phyloP scores from a whole-genome alignment of 2,888 invertebrate species.

The Antheraea yamamai region DNA sequence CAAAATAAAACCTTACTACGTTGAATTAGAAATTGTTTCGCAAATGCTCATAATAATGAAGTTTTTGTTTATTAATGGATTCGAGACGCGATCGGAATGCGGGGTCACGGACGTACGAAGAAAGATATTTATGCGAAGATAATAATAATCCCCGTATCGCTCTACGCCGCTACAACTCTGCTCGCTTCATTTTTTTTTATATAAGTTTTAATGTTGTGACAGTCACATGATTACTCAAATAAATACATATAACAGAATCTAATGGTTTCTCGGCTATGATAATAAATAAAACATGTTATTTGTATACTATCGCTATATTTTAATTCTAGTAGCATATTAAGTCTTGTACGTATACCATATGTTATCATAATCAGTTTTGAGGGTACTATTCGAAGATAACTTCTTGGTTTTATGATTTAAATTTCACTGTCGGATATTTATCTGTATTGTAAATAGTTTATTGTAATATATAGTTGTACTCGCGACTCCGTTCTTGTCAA shows the following conservation, averaged over 20 bases:
- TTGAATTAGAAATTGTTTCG: constrained; percentile 17
- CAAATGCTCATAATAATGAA: constrained; percentile 20
- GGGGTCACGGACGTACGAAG: constrained; percentile 24
- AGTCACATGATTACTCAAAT: not conserved
- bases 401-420: not conserved
- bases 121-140: constrained; percentile 22
- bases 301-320: no score
- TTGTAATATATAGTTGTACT: no score
- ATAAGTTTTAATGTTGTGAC: not conserved
- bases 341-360: no score
- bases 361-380: not conserved
- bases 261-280: not conserved
- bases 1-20: not conserved
- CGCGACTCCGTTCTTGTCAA: no score
- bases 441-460: not conserved
- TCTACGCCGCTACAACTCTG: constrained; percentile 16
- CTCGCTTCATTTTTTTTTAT: not conserved
- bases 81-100: constrained; percentile 21
- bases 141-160: constrained; percentile 21
- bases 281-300: not conserved
- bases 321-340: no score
- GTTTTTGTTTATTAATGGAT: constrained; percentile 18
- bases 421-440: not conserved
- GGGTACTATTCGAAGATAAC: not conserved
- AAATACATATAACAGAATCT: not conserved